phyloP scores from a whole-genome alignment of 2,113 vertebrate species.

The Phrynosoma platyrhinos region DNA sequence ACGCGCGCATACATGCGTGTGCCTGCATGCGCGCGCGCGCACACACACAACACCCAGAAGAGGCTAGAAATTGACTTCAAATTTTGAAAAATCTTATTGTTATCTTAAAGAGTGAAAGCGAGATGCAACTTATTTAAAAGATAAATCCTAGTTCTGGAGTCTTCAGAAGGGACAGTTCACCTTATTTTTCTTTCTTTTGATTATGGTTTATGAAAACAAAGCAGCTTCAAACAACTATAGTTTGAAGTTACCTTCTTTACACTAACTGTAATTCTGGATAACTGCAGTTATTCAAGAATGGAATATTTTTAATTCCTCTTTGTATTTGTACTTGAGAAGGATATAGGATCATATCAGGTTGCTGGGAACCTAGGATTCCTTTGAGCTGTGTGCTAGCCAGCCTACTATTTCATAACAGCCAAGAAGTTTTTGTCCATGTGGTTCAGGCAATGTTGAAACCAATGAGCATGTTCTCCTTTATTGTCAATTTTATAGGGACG shows the following conservation, averaged over 20 bases:
- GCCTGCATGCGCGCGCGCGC: too few species aligned
- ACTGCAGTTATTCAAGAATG: not conserved
- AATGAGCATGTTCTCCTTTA: too few species aligned
- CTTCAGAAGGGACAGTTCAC: too few species aligned
- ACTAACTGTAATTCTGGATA: not conserved
- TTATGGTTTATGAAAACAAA: not conserved
- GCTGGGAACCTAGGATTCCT: too few species aligned
- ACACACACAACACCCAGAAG: too few species aligned
- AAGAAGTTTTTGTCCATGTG: too few species aligned
- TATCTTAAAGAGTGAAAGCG: not conserved
- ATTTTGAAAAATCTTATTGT: too few species aligned
- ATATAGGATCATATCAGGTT: too few species aligned
- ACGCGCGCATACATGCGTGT: fast-evolving
- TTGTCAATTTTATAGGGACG: too few species aligned
- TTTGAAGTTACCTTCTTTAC: not conserved
- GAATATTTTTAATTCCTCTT: not conserved
- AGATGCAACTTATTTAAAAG: not conserved
- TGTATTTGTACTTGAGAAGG: not conserved
- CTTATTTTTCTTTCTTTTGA: not conserved
- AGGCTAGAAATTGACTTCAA: too few species aligned
- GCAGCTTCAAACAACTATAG: not conserved
- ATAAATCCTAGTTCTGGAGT: not conserved
- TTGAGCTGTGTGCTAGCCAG: too few species aligned
- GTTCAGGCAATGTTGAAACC: too few species aligned
- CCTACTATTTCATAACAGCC: not conserved